Conservation (phyloP, 1,140 invertebrate species). For the Leptestheria dahalacensis region DNA sequence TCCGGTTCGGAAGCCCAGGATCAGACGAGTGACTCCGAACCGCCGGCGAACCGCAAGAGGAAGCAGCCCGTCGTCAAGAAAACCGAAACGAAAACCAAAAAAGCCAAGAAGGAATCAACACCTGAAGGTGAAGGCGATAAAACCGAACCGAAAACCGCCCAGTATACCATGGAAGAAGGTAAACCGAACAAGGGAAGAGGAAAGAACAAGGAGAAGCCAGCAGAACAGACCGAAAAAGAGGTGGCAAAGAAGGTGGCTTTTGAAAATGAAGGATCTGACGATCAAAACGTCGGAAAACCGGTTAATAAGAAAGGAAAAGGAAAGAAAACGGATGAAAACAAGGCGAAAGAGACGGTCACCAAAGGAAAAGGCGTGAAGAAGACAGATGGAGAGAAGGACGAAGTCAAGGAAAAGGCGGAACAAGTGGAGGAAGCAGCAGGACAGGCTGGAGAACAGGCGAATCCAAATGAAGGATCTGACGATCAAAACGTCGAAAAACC, state of each 20-base stretch:
- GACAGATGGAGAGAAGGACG: neutral
- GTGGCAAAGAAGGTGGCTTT: too few species aligned
- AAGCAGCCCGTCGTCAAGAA: too few species aligned
- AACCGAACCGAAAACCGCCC: neutral
- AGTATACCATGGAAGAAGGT: neutral
- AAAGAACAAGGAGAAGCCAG: neutral
- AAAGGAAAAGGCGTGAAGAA: neutral
- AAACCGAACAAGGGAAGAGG: neutral
- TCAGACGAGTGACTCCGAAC: too few species aligned
- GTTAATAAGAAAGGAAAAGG: slow-evolving; percentile 4
- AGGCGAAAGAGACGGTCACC: neutral
- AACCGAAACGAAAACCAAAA: neutral
- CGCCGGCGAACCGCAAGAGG: too few species aligned
- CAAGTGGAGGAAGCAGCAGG: slow-evolving; percentile 2
- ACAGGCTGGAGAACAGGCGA: too few species aligned
- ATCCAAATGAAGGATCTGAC: too few species aligned
- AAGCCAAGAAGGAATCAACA: neutral
- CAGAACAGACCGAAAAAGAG: neutral
- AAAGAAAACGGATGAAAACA: neutral
- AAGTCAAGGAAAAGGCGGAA: too few species aligned
- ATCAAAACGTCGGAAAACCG: too few species aligned
- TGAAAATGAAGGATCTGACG: too few species aligned
- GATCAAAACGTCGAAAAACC: too few species aligned
- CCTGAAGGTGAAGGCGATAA: neutral
- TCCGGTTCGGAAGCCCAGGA: slow-evolving; percentile 1